Evolutionary conservation across 2,797 vertebrate species (phyloP).

Genomic region (Acrossocheilus fasciatus): DNA sequence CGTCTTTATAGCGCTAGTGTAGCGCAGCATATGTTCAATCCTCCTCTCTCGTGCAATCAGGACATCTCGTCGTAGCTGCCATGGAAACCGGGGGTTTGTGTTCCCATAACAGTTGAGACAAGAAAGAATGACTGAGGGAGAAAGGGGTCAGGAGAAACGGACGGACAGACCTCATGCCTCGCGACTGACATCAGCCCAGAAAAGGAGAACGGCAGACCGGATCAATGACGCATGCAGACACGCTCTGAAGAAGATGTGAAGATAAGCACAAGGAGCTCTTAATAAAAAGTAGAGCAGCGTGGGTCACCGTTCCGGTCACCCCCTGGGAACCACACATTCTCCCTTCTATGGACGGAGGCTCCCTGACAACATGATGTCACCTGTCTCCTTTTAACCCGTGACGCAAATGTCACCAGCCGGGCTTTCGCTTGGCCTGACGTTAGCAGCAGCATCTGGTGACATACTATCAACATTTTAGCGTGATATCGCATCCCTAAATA

Average conservation of each 20-base stretch:
- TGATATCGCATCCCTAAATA: slow-evolving; percentile 51
- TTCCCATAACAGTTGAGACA: slow-evolving; percentile 75
- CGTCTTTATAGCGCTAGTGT: slow-evolving; percentile 55
- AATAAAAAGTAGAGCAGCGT: slow-evolving; percentile 12
- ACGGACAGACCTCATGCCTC: slow-evolving; percentile 63
- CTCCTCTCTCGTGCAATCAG: slow-evolving; percentile 74
- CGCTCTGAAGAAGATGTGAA: slow-evolving; percentile 15
- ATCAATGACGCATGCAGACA: slow-evolving; percentile 20
- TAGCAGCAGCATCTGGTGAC: slow-evolving; percentile 50
- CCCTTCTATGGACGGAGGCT: slow-evolving; percentile 76
- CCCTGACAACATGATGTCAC: slow-evolving; percentile 68
- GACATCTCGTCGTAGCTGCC: slow-evolving; percentile 73
- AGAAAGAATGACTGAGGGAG: slow-evolving; percentile 37
- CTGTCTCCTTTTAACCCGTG: slow-evolving; percentile 75
- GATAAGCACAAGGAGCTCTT: slow-evolving; percentile 17
- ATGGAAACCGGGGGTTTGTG: slow-evolving; percentile 78
- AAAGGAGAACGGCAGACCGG: slow-evolving; percentile 46
- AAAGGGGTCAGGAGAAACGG: slow-evolving; percentile 27
- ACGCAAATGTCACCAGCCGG: slow-evolving; percentile 72
- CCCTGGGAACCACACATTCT: slow-evolving; percentile 66
- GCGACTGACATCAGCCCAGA: slow-evolving; percentile 57
- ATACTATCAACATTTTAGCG: slow-evolving; percentile 38
- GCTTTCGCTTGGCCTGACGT: slow-evolving; percentile 61
- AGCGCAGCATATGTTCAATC: slow-evolving; percentile 54
- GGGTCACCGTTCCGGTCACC: slow-evolving; percentile 42